Evolutionary conservation across 2,888 invertebrate species (phyloP).

Genomic region (Panopea generosa): DNA sequence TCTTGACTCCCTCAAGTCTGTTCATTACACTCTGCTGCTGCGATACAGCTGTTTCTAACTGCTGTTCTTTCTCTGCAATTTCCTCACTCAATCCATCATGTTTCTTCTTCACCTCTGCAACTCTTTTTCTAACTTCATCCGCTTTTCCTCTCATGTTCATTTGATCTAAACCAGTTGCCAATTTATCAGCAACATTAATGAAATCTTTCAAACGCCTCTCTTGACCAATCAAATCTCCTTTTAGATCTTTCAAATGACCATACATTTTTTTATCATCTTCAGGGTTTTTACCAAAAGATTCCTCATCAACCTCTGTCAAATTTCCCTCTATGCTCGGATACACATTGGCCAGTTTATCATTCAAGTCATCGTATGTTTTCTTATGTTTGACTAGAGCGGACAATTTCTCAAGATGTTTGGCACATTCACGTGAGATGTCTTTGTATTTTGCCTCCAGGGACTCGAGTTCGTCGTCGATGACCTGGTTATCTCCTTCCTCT

Average conservation of each 20-base stretch:
- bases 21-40: conserved; percentile 81
- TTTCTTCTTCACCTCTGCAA: conserved; percentile 67
- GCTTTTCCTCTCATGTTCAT: conserved; percentile 74
- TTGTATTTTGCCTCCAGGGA: conserved; percentile 78
- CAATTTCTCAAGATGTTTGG: conserved; percentile 76
- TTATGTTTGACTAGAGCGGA: conserved; percentile 74
- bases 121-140: conserved; percentile 66
- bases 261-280: conserved; percentile 70
- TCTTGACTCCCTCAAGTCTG: conserved; percentile 76
- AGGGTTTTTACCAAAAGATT: conserved; percentile 70
- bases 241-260: conserved; percentile 75
- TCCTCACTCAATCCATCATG: conserved; percentile 76
- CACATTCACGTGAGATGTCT: conserved; percentile 77
- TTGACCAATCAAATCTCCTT: conserved; percentile 80
- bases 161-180: conserved; percentile 94
- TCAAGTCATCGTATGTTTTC: conserved; percentile 76
- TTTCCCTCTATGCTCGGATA: conserved; percentile 77
- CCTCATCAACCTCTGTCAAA: conserved; percentile 69
- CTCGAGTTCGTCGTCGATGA: conserved; percentile 80
- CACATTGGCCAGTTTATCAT: conserved; percentile 71
- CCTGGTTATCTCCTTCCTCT: conserved; percentile 74
- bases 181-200: conserved; percentile 89
- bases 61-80: conserved; percentile 76
- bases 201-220: conserved; percentile 80
- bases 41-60: conserved; percentile 75